Conservation (phyloP, 2,797 vertebrate genomes). For the Bucorvus abyssinicus region DNA sequence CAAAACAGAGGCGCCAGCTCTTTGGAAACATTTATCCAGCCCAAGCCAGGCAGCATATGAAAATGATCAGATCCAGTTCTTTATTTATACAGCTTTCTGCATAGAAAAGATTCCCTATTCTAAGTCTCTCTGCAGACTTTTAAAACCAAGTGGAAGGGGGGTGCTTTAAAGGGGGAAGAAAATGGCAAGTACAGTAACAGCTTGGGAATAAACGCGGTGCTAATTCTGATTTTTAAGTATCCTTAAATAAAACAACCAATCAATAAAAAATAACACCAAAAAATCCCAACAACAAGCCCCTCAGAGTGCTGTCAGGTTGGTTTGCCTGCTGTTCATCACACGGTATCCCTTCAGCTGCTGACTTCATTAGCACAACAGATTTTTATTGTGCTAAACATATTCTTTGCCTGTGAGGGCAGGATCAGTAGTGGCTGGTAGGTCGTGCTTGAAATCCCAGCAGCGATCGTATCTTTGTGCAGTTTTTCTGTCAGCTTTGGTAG, state of each 20-base stretch:
- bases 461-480: background rate
- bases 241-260: background rate
- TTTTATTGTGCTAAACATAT: background rate
- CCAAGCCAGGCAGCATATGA: conserved; percentile 78
- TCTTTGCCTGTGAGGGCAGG: background rate
- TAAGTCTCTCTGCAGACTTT: background rate
- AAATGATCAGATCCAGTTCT: conserved; percentile 64
- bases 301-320: background rate
- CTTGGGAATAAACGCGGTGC: background rate
- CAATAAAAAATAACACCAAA: background rate
- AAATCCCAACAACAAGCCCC: background rate
- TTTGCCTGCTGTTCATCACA: background rate
- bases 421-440: background rate
- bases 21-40: conserved; percentile 71
- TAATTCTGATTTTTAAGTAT: background rate
- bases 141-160: background rate
- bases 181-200: background rate
- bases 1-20: conserved; percentile 67
- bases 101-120: background rate
- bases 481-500: background rate
- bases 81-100: conserved; percentile 46
- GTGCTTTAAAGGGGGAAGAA: background rate
- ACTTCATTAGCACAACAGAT: background rate
- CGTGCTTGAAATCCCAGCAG: background rate
- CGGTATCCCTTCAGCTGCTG: background rate